Base-by-base conservation (phyloP, 2,888 invertebrate genomes). In the Lysandra bellargus region DNA sequence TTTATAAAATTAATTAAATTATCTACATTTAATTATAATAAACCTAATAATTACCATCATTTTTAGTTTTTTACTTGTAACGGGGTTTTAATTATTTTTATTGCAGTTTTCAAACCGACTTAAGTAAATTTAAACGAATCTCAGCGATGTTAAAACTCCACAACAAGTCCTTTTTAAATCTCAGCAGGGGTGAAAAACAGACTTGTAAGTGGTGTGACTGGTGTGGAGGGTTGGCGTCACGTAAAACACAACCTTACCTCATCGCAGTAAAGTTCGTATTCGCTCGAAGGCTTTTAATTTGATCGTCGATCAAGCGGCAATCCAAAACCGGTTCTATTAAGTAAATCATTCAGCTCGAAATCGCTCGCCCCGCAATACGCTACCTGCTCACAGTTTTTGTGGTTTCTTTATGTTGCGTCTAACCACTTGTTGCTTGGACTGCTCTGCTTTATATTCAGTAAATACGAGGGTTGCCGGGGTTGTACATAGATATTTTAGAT, bases 391-490 rank as follows among this genome's bases (percentile, higher is more conserved):
- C 81, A 85, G 89, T 91, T 92, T 92, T 92, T 92, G 90, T 92
- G 88, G 86, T 91, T 87, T 91, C 90, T 91, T 91, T 88, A 89
- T 89, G 84, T 91, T 89, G 90, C 90, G 89, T 89, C 89, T 89
- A 90, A 88, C 90, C 93, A 93, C 93, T 94, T 94, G 93, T 93
- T 92, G 92, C 90, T 90, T 86, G 91, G 91, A 90, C 89, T 89
- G 89, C 85, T 88, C 86, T 87, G 87, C 86, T 88, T 88, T 87
- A 86, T 86, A 86, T 87, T 87, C 84, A 85, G 83, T 86, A 83
- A 86, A 86, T 84, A 83, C 83, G 76, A 57, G 76, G 76, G 76
- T 76, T 76, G 76, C 75, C 49, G 75, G 75, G 76, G 57, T 57
- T 57, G 57, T 76, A 76, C 53, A 76, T 57, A 53, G 14, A 53